Evolutionary conservation across 2,797 vertebrate species (phyloP), one percentile per base, ranked within the genome.

Genomic region (Anguilla megastoma): DNA sequence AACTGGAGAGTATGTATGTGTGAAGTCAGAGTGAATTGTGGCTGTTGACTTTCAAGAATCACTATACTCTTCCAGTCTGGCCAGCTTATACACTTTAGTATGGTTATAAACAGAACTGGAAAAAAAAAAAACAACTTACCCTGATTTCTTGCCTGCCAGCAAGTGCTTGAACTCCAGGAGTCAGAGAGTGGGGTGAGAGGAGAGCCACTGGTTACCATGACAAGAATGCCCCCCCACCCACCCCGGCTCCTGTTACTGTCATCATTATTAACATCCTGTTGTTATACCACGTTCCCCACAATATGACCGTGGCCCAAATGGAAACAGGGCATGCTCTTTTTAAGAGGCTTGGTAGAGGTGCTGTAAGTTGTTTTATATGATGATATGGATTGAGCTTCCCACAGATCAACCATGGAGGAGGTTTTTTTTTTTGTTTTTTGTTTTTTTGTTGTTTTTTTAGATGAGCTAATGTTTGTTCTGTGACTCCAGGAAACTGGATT

Each of bases 101-200:
- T 24, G 41, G 45, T 50, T 21, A 79, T 50, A 82, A 16, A 79
- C 74, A 74, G 69, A 74, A 74, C 69, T 74, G 69, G 69, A 48
- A 48, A 76, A 41, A 41, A 41, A 41, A 76, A 41, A 3, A 41
- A 41, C n/a, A 50, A 48, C 45, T 24, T 79, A 41, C 36, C 74
- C 33, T 36, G 30, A 33, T 36, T 0, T 18, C 71, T 36, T 76
- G 66, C 30, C 30, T 41, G 74, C 16, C 36, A 18, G 16, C 74
- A n/a, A 74, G 33, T 16, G 36, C 36, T 36, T 36, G 4, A 27
- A 24, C 76, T 80, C 41, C 36, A 45, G 48, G 76, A 80, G 45
- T 21, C 41, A 45, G 7, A 45, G 33, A 36, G n/a, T 16, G 9
- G 3, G 27, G 63, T 7, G 27, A 33, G 69, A 33, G 74, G 33